These are phyloP conservation scores for Ophion ellenae DNA, from an alignment of 2,888 invertebrate genomes.

Conservation along the genomic window DNA sequence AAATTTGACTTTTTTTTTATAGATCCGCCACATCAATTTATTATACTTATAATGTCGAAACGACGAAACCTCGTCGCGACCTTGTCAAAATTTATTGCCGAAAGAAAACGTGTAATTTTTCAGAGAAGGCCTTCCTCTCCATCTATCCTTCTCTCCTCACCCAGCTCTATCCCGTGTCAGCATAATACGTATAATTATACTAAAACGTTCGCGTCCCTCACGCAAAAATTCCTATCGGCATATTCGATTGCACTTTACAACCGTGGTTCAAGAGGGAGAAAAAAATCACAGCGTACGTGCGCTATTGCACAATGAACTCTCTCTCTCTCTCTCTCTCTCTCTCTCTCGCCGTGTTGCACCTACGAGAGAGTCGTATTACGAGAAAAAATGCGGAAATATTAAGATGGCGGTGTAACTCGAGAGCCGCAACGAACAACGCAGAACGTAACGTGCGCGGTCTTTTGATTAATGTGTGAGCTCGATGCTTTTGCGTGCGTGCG, in stretches of 20 bases:
- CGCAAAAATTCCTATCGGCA: constrained; percentile 44
- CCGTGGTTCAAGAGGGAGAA: background rate
- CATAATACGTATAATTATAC: background rate
- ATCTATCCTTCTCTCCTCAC: background rate
- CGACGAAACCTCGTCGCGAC: constrained; percentile 27
- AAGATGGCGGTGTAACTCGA: constrained; percentile 74
- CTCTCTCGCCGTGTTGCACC: constrained; percentile 26
- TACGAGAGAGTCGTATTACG: constrained; percentile 63
- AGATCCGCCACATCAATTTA: constrained; percentile 34
- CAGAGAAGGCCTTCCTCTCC: background rate
- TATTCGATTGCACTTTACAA: constrained; percentile 64
- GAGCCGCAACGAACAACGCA: constrained; percentile 70
- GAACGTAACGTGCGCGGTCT: constrained; percentile 9
- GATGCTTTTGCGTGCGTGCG: constrained; percentile 45
- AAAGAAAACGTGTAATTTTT: constrained; percentile 51
- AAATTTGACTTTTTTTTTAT: constrained; percentile 25
- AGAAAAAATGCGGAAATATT: constrained; percentile 74
- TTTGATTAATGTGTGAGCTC: constrained; percentile 54
- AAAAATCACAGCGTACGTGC: constrained; percentile 3
- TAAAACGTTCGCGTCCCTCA: constrained; percentile 27
- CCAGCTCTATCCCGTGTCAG: background rate
- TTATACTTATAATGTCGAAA: constrained; percentile 44
- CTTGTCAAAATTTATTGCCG: constrained; percentile 54
- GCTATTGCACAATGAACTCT: constrained; percentile 7
- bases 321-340: background rate